These are phyloP conservation scores for Paedocypris micromegethes DNA, from an alignment of 2,797 vertebrate species.

Conservation along the genomic window DNA sequence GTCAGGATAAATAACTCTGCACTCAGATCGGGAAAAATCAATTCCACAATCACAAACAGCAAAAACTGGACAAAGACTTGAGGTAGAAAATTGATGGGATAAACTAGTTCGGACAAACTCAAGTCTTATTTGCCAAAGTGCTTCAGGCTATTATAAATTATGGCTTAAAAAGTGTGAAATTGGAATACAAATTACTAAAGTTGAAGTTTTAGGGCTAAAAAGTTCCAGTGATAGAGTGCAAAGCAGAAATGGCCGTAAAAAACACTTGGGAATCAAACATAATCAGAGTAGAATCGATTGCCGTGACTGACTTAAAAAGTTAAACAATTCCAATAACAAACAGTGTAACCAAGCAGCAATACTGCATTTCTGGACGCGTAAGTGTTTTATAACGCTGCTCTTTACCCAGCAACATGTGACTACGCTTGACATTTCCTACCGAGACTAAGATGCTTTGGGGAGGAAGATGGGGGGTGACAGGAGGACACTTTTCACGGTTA, in stretches of 20 bases:
- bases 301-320: constrained; percentile 5
- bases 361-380: neutral
- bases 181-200: neutral
- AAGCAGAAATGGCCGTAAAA: constrained; percentile 2
- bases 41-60: constrained; percentile 1
- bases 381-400: constrained; percentile 21
- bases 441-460: constrained; percentile 10
- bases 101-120: neutral
- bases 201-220: neutral
- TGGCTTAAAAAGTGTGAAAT: constrained; percentile 4
- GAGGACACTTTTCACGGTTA: constrained; percentile 17
- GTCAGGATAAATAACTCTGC: constrained; percentile 15
- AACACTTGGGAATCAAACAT: constrained; percentile 17
- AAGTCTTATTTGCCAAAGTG: neutral
- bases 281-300: constrained; percentile 11
- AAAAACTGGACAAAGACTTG: neutral
- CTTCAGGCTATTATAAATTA: neutral
- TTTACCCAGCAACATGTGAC: constrained; percentile 37
- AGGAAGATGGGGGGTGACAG: constrained; percentile 21
- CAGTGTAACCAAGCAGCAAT: constrained; percentile 24
- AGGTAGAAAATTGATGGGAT: neutral
- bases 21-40: neutral
- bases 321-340: constrained; percentile 24
- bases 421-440: constrained; percentile 37
- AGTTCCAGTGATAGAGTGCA: constrained; percentile 7